Evolutionary conservation across 2,113 vertebrate species (phyloP).

Genomic region (Dromiciops gliroides): DNA sequence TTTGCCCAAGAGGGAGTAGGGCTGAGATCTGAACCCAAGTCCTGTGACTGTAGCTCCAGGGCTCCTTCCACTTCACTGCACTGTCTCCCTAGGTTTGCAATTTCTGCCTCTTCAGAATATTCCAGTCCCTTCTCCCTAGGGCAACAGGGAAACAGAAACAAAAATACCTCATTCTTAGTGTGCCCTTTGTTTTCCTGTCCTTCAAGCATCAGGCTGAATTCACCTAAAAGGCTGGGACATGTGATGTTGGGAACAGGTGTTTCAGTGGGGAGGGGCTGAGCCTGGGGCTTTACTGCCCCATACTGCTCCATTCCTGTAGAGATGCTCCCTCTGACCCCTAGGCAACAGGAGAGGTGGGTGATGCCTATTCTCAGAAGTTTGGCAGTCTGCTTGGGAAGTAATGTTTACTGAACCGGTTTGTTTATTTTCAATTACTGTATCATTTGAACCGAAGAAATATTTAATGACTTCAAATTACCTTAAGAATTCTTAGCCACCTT

Average conservation of each 20-base stretch:
- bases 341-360: background rate
- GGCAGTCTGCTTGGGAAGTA: background rate
- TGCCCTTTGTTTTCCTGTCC: background rate
- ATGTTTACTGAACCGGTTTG: background rate
- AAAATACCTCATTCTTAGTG: background rate
- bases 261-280: background rate
- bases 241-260: background rate
- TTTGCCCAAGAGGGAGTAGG: background rate
- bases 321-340: too few species aligned
- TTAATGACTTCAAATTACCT: conserved; percentile 17
- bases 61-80: background rate
- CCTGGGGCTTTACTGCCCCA: background rate
- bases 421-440: conserved; percentile 5
- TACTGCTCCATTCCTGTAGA: background rate
- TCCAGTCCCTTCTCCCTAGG: background rate
- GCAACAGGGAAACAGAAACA: background rate
- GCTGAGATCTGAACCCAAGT: background rate
- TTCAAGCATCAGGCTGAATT: background rate
- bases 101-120: background rate
- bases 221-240: background rate
- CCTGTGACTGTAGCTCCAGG: background rate
- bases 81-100: background rate
- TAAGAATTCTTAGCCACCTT: conserved; percentile 18
- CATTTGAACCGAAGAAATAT: conserved; percentile 29
- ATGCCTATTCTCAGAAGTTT: background rate